Conservation (phyloP, 2,113 vertebrate genomes). For the Sturnira hondurensis region DNA sequence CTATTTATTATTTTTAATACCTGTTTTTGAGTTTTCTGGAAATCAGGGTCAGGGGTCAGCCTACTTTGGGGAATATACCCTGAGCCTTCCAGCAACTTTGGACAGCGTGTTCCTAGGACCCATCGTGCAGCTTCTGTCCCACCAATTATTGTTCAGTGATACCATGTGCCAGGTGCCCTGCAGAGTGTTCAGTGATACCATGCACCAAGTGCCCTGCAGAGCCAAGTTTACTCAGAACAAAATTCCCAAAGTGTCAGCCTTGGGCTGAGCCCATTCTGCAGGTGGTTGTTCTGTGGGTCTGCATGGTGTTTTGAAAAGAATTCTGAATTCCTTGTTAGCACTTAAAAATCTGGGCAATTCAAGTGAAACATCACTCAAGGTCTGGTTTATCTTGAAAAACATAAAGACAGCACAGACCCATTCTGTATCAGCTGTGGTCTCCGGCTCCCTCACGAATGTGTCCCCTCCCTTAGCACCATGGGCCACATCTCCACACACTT, state of each 20-base stretch:
- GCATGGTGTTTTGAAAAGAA: background rate
- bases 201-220: background rate
- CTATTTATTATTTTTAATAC: too few relatives aligned
- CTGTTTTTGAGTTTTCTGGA: background rate
- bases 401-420: accelerated
- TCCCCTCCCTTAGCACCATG: background rate
- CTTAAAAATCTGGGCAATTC: background rate
- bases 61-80: background rate
- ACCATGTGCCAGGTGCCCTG: background rate
- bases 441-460: too few relatives aligned
- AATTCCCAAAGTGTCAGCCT: background rate
- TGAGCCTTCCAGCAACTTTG: background rate
- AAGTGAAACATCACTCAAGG: background rate
- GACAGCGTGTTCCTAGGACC: background rate
- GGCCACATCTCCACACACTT: background rate
- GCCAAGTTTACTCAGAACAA: background rate
- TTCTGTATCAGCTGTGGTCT: background rate
- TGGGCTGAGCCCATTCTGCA: background rate
- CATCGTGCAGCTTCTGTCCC: accelerated
- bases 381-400: background rate
- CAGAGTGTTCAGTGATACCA: accelerated
- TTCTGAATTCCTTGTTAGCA: background rate
- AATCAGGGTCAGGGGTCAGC: background rate
- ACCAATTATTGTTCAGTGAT: accelerated
- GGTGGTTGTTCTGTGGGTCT: background rate